Percentiles rank a stretch among this genome's conserved stretches.
Conservation (phyloP, 1,140 invertebrate genomes). For the Apis dorsata region DNA sequence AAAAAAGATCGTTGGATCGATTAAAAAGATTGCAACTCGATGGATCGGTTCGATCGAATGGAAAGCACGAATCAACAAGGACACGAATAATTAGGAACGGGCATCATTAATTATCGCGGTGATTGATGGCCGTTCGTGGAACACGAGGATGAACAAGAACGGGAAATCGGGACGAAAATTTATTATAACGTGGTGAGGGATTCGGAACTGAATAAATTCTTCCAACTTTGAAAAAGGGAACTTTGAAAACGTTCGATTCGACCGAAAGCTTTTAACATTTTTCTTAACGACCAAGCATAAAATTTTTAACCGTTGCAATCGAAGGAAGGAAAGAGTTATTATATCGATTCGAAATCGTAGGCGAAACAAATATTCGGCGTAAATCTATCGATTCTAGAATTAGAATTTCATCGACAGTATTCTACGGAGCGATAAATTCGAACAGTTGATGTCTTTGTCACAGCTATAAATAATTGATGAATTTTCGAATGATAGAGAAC, state of each 20-base stretch:
- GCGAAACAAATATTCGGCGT: not conserved
- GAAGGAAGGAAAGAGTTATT: not conserved
- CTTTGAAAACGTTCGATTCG: too few species aligned
- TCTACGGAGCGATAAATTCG: not conserved
- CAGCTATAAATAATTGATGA: not conserved
- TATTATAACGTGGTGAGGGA: not conserved
- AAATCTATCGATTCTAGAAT: not conserved
- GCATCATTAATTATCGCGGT: constrained; percentile 43
- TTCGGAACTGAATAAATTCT: not conserved
- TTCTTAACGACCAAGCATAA: not conserved
- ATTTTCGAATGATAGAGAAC: not conserved
- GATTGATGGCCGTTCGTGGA: constrained; percentile 25
- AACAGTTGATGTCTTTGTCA: not conserved
- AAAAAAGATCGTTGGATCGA: not conserved
- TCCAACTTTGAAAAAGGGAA: not conserved
- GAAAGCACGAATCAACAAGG: constrained; percentile 55
- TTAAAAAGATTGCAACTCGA: too few species aligned
- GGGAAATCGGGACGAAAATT: constrained; percentile 20
- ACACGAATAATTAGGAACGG: constrained; percentile 57
- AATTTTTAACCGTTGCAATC: not conserved
- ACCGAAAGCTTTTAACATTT: too few species aligned
- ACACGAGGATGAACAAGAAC: not conserved
- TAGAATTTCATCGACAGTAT: not conserved
- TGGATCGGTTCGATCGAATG: constrained; percentile 35
- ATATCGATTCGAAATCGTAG: too few species aligned